Conservation (phyloP, 2,797 vertebrate genomes). For the Xenopus petersii region DNA sequence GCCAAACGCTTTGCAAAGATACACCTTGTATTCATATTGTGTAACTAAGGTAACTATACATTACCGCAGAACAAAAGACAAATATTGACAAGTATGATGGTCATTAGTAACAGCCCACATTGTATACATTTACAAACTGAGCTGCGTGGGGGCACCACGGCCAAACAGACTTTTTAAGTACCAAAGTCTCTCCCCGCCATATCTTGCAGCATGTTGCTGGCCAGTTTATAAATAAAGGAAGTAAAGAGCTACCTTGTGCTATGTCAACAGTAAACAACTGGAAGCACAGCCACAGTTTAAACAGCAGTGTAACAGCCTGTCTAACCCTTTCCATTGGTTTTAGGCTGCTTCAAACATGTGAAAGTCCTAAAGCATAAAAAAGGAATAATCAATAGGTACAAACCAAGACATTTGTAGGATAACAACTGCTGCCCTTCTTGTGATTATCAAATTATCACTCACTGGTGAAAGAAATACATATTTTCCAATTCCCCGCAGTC, state of each 20-base stretch:
- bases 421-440: conserved; percentile 54
- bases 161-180: no score
- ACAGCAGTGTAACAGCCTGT: not conserved
- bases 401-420: not conserved
- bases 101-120: not conserved
- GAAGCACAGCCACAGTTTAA: not conserved
- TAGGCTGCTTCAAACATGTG: not conserved
- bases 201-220: not conserved
- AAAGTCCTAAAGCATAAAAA: not conserved
- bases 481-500: conserved; percentile 56
- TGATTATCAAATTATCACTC: conserved; percentile 57
- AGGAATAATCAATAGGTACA: not conserved
- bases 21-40: conserved; percentile 69
- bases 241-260: not conserved
- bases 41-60: conserved; percentile 59
- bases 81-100: not conserved
- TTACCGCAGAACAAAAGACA: conserved; percentile 65
- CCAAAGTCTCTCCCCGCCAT: no score
- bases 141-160: not conserved
- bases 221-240: not conserved
- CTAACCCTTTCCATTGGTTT: not conserved
- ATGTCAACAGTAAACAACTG: not conserved
- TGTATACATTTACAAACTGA: not conserved
- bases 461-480: conserved; percentile 52
- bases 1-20: conserved; percentile 59